Evolutionary conservation across 2,113 vertebrate species (phyloP).

Genomic region (Psammodynastes pulverulentus): DNA sequence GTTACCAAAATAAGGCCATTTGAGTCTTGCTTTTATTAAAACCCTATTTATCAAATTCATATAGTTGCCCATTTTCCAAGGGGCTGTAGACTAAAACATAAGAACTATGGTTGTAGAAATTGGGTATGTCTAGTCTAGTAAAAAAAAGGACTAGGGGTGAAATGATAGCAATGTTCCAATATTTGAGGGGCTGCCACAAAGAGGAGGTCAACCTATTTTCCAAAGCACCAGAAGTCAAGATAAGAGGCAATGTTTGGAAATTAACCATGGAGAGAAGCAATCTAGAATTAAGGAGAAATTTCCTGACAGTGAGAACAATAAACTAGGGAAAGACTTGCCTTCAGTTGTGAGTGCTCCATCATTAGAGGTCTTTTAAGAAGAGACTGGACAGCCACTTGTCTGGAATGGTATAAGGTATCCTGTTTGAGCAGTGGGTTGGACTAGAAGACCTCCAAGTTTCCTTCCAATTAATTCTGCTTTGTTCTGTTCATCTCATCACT

Average conservation of each 20-base stretch:
- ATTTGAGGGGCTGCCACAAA: neutral
- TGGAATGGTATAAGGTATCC: neutral
- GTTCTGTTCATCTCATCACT: neutral
- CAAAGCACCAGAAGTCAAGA: neutral
- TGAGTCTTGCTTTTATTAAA: neutral
- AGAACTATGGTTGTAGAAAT: neutral
- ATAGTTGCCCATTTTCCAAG: neutral
- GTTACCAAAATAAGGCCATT: neutral
- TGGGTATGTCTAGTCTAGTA: neutral
- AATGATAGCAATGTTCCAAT: neutral
- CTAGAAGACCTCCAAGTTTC: neutral
- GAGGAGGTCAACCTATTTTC: neutral
- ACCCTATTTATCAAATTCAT: neutral
- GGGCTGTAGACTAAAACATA: neutral
- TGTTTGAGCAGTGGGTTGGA: neutral
- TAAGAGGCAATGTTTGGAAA: neutral
- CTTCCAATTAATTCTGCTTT: neutral
- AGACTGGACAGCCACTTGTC: no score
- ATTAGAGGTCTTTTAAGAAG: neutral
- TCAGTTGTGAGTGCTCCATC: neutral
- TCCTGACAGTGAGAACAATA: neutral
- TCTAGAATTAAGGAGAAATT: neutral
- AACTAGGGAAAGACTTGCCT: neutral
- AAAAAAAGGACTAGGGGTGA: neutral
- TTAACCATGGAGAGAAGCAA: neutral